Percentiles rank a stretch among this genome's conserved stretches.
These are phyloP conservation scores for Amia ocellicauda DNA, from an alignment of 2,113 vertebrate species.

Conservation along the genomic window DNA sequence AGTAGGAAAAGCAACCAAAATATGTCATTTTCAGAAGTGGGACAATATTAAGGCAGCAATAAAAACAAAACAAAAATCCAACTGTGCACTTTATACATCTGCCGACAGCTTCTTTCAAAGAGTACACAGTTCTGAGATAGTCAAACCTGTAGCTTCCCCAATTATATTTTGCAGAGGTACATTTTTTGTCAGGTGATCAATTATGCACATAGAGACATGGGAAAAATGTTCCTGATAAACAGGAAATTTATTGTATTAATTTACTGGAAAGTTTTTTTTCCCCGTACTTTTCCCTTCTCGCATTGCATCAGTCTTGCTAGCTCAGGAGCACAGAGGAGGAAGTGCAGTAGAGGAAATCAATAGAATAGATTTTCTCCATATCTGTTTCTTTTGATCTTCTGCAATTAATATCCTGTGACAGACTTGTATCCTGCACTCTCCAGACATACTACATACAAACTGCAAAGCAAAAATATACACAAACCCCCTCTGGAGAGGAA, in stretches of 20 bases:
- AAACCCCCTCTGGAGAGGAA: constrained; percentile 3
- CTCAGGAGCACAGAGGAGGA: constrained; percentile 8
- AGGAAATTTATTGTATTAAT: constrained; percentile 12
- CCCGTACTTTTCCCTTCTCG: not conserved
- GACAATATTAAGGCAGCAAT: not conserved
- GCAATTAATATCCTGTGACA: constrained; percentile 21
- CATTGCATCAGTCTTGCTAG: not conserved
- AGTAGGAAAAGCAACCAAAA: constrained; percentile 11
- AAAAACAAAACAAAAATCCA: constrained; percentile 1
- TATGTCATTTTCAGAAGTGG: constrained; percentile 12
- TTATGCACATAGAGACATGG: constrained; percentile 21
- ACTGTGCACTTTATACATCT: not conserved
- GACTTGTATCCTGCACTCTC: not conserved
- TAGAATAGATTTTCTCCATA: constrained; percentile 17
- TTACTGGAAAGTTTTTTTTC: not conserved
- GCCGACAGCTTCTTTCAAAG: constrained; percentile 18
- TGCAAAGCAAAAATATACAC: constrained; percentile 2
- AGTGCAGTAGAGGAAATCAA: constrained; percentile 7
- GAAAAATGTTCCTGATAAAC: constrained; percentile 18
- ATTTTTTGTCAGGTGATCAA: constrained; percentile 24
- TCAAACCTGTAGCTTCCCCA: constrained; percentile 8
- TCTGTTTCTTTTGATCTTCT: constrained; percentile 14
- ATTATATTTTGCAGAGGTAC: constrained; percentile 17
- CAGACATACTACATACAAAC: not conserved
- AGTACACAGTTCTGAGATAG: not conserved